Evolutionary conservation across 2,113 vertebrate genomes (phyloP).

Genomic region (Pygoscelis adeliae): DNA sequence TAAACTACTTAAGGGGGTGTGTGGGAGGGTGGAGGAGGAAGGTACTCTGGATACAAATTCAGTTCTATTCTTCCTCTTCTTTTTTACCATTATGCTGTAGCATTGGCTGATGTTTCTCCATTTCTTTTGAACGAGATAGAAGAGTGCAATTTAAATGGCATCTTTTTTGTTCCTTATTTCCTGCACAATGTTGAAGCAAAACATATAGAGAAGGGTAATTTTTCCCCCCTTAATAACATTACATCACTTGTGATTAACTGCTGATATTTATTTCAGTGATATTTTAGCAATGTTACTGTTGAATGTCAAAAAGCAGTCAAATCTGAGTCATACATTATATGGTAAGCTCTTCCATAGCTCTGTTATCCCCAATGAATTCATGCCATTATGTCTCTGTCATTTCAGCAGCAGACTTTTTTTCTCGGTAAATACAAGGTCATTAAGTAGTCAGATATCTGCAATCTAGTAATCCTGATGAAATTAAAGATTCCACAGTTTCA

Average conservation of each 20-base stretch:
- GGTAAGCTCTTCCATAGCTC: neutral
- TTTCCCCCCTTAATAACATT: neutral
- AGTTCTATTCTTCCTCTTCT: neutral
- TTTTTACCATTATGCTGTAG: neutral
- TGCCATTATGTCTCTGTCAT: neutral
- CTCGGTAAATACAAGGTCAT: conserved; percentile 1
- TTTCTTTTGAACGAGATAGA: neutral
- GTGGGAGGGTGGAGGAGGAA: neutral
- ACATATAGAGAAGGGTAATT: neutral
- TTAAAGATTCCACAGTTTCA: neutral
- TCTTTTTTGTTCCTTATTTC: neutral
- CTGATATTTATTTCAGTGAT: conserved; percentile 27
- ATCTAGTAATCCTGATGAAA: neutral
- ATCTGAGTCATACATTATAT: neutral
- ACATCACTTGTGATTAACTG: neutral
- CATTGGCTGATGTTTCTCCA: neutral
- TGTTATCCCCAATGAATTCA: neutral
- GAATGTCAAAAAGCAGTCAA: conserved; percentile 9
- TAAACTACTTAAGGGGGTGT: neutral
- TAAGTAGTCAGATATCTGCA: conserved; percentile 4
- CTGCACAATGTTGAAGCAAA: neutral
- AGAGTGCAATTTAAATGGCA: neutral
- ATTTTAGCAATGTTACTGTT: neutral
- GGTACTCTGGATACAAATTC: neutral
- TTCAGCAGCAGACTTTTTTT: neutral